These are phyloP conservation scores for Uloborus diversus DNA, from an alignment of 1,140 invertebrate genomes.

Conservation along the genomic window DNA sequence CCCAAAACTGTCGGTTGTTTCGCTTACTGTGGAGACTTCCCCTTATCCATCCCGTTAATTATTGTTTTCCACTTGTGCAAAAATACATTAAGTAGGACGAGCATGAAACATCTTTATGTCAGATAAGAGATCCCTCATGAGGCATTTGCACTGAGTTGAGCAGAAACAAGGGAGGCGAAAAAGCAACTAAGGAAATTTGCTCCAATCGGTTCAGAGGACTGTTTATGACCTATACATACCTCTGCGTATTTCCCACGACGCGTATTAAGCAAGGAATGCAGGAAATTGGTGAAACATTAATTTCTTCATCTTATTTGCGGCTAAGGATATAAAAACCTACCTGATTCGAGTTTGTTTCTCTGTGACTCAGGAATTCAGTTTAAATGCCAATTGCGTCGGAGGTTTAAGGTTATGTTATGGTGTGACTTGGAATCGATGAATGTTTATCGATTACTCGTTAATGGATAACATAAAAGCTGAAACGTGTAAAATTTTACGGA, in stretches of 20 bases:
- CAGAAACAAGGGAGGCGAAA: no score
- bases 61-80: neutral
- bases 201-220: no score
- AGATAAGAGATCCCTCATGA: neutral
- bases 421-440: no score
- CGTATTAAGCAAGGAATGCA: neutral
- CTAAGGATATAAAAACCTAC: neutral
- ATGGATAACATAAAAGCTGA: no score
- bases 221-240: neutral
- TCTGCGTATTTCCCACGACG: neutral
- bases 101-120: conserved; percentile 13
- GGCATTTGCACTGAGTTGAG: no score
- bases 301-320: neutral
- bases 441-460: no score
- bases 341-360: neutral
- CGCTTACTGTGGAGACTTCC: neutral
- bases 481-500: no score
- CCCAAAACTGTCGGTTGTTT: no score
- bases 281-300: neutral
- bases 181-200: no score
- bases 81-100: neutral
- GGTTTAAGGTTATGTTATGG: no score
- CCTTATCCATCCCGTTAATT: neutral
- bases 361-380: neutral
- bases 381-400: neutral